phyloP scores from a whole-genome alignment of 2,888 invertebrate species.

The Temnothorax rugatulus region DNA sequence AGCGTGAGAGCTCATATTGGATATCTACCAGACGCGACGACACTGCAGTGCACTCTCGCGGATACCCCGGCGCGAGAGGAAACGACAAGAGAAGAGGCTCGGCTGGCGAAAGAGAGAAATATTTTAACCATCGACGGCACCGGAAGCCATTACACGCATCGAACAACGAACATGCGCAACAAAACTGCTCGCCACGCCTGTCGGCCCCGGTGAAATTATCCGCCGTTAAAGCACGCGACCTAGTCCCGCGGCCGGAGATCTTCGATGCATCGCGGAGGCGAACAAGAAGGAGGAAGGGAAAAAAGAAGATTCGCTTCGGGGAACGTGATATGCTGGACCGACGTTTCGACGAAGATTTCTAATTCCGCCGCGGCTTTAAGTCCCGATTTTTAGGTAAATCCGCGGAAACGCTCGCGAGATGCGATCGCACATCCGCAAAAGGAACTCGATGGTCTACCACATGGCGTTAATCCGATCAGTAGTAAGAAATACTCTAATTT shows the following conservation, averaged over 20 bases:
- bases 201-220: constrained; percentile 39
- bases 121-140: constrained; percentile 33
- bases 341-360: constrained; percentile 20
- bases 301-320: not conserved
- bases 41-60: constrained; percentile 17
- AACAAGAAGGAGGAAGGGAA: not conserved
- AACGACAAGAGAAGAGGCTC: not conserved
- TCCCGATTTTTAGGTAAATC: constrained; percentile 28
- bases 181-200: constrained; percentile 46
- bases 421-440: constrained; percentile 6
- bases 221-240: constrained; percentile 19
- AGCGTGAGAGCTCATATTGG: constrained; percentile 29
- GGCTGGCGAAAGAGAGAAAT: constrained; percentile 32
- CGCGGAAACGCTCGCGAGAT: constrained; percentile 5
- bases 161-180: constrained; percentile 50
- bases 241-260: constrained; percentile 18
- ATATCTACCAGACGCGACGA: constrained; percentile 28
- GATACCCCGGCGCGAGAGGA: constrained; percentile 2
- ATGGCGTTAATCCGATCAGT: constrained; percentile 38
- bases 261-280: not conserved
- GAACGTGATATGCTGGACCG: not conserved
- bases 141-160: constrained; percentile 43
- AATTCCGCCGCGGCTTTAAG: constrained; percentile 5
- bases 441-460: constrained; percentile 8
- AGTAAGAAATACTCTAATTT: constrained; percentile 43